Conservation (phyloP, 1,140 invertebrate genomes). For the Hycleus cichorii region DNA sequence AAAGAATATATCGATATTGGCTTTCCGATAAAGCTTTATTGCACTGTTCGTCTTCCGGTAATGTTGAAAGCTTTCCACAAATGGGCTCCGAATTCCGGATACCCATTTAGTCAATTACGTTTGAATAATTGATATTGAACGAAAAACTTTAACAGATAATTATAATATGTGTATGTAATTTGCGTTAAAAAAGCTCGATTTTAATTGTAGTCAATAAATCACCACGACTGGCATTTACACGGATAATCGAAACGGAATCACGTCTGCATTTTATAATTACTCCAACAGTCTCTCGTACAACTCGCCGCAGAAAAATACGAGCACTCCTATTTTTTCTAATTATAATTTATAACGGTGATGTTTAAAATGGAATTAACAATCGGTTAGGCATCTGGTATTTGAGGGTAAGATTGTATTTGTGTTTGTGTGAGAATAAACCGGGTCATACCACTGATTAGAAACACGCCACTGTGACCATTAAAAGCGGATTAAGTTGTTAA, state of each 20-base stretch:
- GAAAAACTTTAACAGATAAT: background rate
- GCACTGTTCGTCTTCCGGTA: background rate
- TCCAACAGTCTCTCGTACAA: no score
- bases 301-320: no score
- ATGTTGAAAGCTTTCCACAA: constrained; percentile 4
- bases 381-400: constrained; percentile 14
- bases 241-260: no score
- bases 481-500: constrained; percentile 27
- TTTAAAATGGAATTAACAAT: constrained; percentile 11
- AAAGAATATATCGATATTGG: background rate
- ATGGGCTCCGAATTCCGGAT: constrained; percentile 9
- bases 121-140: constrained; percentile 15
- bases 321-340: no score
- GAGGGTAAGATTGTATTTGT: constrained; percentile 12
- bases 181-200: constrained; percentile 1
- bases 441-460: constrained; percentile 26
- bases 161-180: background rate
- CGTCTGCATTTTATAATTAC: no score
- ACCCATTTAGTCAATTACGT: constrained; percentile 7
- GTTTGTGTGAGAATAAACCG: background rate
- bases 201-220: no score
- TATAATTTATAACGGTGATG: no score
- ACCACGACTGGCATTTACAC: no score
- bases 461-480: constrained; percentile 25
- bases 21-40: background rate